phyloP scores from a whole-genome alignment of 2,113 vertebrate species.

The Sphaerodactylus townsendi region DNA sequence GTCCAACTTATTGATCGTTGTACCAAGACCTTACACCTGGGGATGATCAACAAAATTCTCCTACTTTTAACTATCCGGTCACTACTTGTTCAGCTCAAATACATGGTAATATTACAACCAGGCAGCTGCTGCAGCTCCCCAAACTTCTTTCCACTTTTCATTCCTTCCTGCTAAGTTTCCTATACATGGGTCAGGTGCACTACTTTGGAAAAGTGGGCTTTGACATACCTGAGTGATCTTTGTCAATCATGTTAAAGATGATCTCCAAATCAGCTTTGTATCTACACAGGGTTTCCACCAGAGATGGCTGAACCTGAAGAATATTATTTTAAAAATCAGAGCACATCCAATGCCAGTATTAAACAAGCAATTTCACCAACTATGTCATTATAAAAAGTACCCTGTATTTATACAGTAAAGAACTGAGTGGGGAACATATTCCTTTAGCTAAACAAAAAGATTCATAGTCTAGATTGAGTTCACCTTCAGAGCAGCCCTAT shows the following conservation, averaged over 20 bases:
- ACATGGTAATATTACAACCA: not conserved
- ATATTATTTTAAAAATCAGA: slow-evolving; percentile 27
- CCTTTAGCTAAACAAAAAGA: not conserved
- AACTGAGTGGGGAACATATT: not conserved
- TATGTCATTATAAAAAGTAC: not conserved
- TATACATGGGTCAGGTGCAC: no score
- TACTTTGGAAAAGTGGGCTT: not conserved
- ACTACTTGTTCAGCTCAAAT: not conserved
- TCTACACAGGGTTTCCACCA: slow-evolving; percentile 89
- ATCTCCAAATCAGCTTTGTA: slow-evolving; percentile 91
- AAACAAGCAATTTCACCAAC: not conserved
- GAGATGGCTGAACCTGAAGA: slow-evolving; percentile 81
- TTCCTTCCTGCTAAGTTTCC: not conserved
- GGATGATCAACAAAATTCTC: not conserved
- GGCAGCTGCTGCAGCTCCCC: not conserved
- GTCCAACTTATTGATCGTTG: no score
- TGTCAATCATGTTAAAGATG: slow-evolving; percentile 94
- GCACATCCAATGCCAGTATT: slow-evolving; percentile 3
- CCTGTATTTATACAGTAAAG: not conserved
- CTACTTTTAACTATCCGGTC: not conserved
- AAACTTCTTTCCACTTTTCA: not conserved
- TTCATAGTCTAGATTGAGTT: not conserved
- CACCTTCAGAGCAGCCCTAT: not conserved
- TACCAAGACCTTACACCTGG: no score
- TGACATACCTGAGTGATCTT: slow-evolving; percentile 89